Evolutionary conservation across 1,140 invertebrate genomes (phyloP), one percentile per base, ranked within the genome.

Genomic region (Zophobas atratus): DNA sequence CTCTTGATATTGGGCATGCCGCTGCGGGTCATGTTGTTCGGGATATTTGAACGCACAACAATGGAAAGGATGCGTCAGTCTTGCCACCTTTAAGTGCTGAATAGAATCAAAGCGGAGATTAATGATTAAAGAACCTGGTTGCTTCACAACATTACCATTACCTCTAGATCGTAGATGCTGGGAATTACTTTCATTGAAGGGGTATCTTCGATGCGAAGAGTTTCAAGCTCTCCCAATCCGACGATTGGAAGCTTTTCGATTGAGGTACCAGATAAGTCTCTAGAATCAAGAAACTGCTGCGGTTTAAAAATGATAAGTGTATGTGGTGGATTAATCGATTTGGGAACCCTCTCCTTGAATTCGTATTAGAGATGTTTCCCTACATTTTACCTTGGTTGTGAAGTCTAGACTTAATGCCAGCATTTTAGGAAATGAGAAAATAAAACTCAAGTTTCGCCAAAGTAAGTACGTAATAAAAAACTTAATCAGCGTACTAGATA

Each of bases 11-110:
- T 90, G 84, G 5, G 89, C 89, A 82, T 93, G 92, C 39, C 91
- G 86, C 4, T 86, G 84, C 0, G 94, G 94, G 86, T 95, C 89
- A 83, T 96, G 95, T 35, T 91, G 90, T 75, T 92, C 92, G 0
- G 95, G 95, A 85, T 92, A 95, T 84, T 92, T 90, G 85, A 97
- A 97, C 1, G 95, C 95, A 85, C 96, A 97, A 87, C 96, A 97
- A 81, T 97, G 96, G 84, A 96, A 96, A 32, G 94, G 92, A 87
- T 96, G 96, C 0, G 95, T 96, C 55, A 97, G 87, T 78, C 88
- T 88, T 5, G 90, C 94, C 82, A 84, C 82, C 79, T 85, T 87
- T 20, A 91, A 76, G 73, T 78, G 80, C 81, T 84, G 55, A 41
- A 81, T 82, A 70, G 41, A 49, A 67, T 39, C 55, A 78, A 48